phyloP scores from a whole-genome alignment of 1,140 invertebrate species.

The Drosophila azteca region DNA sequence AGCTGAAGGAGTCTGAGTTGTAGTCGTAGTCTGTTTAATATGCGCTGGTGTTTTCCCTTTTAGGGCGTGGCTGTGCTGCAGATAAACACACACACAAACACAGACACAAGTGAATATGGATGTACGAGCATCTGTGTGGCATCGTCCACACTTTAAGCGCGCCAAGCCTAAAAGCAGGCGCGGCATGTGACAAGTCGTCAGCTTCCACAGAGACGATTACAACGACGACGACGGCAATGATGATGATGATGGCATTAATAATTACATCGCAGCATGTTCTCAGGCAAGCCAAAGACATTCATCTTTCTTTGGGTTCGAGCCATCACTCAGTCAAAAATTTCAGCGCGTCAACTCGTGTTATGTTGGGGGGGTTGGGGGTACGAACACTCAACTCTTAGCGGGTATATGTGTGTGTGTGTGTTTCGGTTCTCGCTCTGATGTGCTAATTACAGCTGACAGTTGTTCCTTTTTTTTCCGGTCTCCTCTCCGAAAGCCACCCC shows the following conservation, averaged over 20 bases:
- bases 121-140: slow-evolving; percentile 11
- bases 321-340: slow-evolving; percentile 80
- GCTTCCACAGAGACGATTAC: slow-evolving; percentile 14
- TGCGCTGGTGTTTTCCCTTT: slow-evolving; percentile 50
- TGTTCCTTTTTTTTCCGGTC: slow-evolving; percentile 49
- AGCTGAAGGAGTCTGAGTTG: slow-evolving; percentile 20
- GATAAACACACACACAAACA: too few species aligned
- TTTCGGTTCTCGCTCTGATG: slow-evolving; percentile 55
- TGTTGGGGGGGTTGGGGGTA: slow-evolving; percentile 8
- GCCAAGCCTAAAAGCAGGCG: slow-evolving; percentile 52
- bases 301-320: slow-evolving; percentile 54
- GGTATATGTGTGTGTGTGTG: not conserved
- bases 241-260: slow-evolving; percentile 68
- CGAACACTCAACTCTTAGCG: slow-evolving; percentile 37
- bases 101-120: not conserved
- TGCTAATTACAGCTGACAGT: slow-evolving; percentile 81
- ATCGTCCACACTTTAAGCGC: slow-evolving; percentile 44
- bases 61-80: slow-evolving; percentile 29
- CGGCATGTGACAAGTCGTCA: slow-evolving; percentile 49
- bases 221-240: slow-evolving; percentile 17
- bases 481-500: not conserved
- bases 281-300: slow-evolving; percentile 67
- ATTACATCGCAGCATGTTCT: slow-evolving; percentile 62
- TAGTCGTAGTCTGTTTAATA: slow-evolving; percentile 42
- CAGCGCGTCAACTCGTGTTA: slow-evolving; percentile 71